Base-by-base conservation (phyloP, 2,888 invertebrate species). In the Cyrtodaria siliqua region DNA sequence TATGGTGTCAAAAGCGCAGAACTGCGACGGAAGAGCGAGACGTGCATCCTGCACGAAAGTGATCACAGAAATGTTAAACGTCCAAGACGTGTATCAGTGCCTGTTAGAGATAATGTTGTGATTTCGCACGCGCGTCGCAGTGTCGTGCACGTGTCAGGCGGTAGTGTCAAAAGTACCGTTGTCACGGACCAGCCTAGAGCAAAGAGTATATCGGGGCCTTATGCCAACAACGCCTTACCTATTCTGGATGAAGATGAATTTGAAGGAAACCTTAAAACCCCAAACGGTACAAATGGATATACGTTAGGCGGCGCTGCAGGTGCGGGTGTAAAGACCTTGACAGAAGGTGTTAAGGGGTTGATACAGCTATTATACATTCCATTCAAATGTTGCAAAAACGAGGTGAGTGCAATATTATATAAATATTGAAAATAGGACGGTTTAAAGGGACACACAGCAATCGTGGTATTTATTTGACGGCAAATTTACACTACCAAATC, bases 111-210 rank as follows among this genome's bases (percentile, higher is more conserved):
- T 20, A 47, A 57, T n/a, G 56, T 40, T 8, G 75, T 76, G 14
- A 20, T 76, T 23, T 44, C 61, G 6, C 75, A 76, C 50, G 64
- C 68, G 38, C 69, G 60, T 20, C 60, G 78, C n/a, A 78, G 78
- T 49, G 78, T 78, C 38, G 78, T 78, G 3, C 78, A 78, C 42
- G 73, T 73, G 38, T 73, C 78, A 16, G 78, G 73, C 2, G 69
- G 66, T n/a, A 69, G 69, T 24, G 59, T 26, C 2, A 49, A 20
- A 49, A 57, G 20, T 0, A 20, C 47, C 6, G 62, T 56, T 2
- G 47, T 70, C 2, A 70, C 70, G 47, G 49, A 56, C 26, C 70
- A 70, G n/a, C 70, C 70, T 26, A 24, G 70, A 24, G 63, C 68
- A 16, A 55, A 55, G 24, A 53, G 53, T 52, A 49, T 68, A 4